Percentiles rank a stretch among this genome's conserved stretches.
phyloP scores from a whole-genome alignment of 2,888 invertebrate species.

The Ptychoptera albimana region DNA sequence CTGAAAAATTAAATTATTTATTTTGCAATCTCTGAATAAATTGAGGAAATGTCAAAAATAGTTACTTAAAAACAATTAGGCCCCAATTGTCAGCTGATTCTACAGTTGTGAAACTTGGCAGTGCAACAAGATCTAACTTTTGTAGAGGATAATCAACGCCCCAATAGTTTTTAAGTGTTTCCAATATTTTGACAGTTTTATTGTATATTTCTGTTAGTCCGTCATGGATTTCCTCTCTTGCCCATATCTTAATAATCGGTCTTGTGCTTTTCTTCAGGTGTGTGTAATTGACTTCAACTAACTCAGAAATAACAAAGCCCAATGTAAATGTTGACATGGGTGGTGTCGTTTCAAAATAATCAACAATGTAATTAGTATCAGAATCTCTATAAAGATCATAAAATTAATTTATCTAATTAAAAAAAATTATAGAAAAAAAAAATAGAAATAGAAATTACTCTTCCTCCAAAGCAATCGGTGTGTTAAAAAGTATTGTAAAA shows the following conservation, averaged over 20 bases:
- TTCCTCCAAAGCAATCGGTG: conserved; percentile 38
- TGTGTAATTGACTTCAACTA: conserved; percentile 24
- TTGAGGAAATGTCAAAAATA: conserved; percentile 6
- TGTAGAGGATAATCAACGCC: conserved; percentile 46
- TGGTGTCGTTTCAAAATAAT: conserved; percentile 52
- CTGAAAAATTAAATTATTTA: conserved; percentile 20
- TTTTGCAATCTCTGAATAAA: neutral
- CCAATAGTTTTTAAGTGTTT: conserved; percentile 45
- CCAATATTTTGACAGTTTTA: conserved; percentile 40
- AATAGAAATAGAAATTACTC: conserved; percentile 33
- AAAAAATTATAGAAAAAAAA: conserved; percentile 4
- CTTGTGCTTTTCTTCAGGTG: conserved; percentile 8
- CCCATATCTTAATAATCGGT: conserved; percentile 31
- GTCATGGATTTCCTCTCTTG: conserved; percentile 28
- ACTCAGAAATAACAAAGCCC: conserved; percentile 53
- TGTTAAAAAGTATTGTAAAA: conserved; percentile 44
- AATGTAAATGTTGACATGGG: conserved; percentile 63
- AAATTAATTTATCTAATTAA: neutral
- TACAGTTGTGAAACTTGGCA: conserved; percentile 53
- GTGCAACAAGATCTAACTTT: conserved; percentile 53
- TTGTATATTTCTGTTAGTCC: conserved; percentile 36
- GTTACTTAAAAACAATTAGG: conserved; percentile 58
- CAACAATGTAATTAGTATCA: conserved; percentile 41
- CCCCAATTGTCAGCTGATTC: conserved; percentile 70
- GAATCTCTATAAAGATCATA: conserved; percentile 4